phyloP scores from a whole-genome alignment of 2,797 vertebrate species.

The Sus cebifrons region DNA sequence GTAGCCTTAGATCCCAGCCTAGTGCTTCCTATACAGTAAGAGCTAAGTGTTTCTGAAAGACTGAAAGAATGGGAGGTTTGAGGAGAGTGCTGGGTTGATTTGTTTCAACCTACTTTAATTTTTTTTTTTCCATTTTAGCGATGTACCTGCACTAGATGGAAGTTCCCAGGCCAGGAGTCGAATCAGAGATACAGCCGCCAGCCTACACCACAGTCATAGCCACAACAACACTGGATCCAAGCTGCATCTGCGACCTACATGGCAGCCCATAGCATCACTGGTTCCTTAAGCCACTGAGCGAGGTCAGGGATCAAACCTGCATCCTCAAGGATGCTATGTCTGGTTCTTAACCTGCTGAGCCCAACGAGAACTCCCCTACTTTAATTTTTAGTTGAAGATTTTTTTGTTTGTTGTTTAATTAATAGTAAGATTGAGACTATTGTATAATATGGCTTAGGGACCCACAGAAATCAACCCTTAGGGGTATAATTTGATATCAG shows the following conservation, averaged over 20 bases:
- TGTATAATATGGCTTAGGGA: constrained; percentile 56
- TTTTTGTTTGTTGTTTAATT: constrained; percentile 50
- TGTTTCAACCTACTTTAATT: constrained; percentile 43
- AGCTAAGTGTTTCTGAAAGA: neutral
- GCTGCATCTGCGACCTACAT: too few species aligned
- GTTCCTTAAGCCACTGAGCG: too few species aligned
- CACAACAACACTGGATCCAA: too few species aligned
- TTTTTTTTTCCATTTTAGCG: neutral
- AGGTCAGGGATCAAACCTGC: too few species aligned
- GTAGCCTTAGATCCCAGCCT: neutral
- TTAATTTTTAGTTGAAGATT: constrained; percentile 35
- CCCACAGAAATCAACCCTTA: constrained; percentile 57
- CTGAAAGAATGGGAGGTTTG: neutral
- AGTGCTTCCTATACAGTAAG: neutral
- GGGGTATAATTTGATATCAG: constrained; percentile 40
- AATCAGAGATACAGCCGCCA: too few species aligned
- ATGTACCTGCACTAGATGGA: too few species aligned
- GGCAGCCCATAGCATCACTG: too few species aligned
- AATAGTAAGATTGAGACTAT: constrained; percentile 34
- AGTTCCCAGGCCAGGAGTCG: too few species aligned
- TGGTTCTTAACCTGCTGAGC: too few species aligned
- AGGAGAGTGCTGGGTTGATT: neutral
- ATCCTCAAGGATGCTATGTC: too few species aligned
- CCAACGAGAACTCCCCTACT: neutral
- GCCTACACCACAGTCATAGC: too few species aligned